These are phyloP conservation scores for Drosophila austrosaltans DNA, from an alignment of 2,888 invertebrate species.

Conservation along the genomic window DNA sequence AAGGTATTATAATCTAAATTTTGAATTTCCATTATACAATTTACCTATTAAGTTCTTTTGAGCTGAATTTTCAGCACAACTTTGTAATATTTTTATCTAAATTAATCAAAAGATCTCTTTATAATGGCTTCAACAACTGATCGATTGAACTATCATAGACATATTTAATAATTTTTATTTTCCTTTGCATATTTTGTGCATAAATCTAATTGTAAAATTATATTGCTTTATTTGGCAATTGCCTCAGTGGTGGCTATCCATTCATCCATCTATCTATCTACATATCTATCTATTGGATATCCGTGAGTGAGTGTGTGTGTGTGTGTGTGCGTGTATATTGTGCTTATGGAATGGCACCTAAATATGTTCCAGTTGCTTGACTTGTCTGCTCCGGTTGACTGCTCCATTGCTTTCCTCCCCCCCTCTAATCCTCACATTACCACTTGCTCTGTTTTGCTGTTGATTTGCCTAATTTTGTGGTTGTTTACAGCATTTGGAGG, in stretches of 20 bases:
- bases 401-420: background rate
- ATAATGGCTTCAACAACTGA: background rate
- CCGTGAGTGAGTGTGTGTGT: background rate
- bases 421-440: background rate
- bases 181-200: conserved; percentile 33
- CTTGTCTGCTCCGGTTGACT: conserved; percentile 35
- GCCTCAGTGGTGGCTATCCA: conserved; percentile 27
- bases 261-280: conserved; percentile 15
- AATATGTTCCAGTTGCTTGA: conserved; percentile 63
- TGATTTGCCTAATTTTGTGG: conserved; percentile 75
- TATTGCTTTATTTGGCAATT: conserved; percentile 49
- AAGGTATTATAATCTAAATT: too few species aligned
- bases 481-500: conserved; percentile 67
- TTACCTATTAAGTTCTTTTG: too few species aligned
- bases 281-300: conserved; percentile 14
- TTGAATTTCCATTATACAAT: too few species aligned
- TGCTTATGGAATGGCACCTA: conserved; percentile 28
- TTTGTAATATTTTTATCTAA: background rate
- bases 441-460: conserved; percentile 41
- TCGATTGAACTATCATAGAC: conserved; percentile 11
- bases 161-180: conserved; percentile 34
- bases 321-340: conserved; percentile 4
- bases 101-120: conserved; percentile 1
- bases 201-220: conserved; percentile 40
- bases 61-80: too few species aligned